Conservation (phyloP, 2,113 vertebrate species). For the Sebastes schlegelii region DNA sequence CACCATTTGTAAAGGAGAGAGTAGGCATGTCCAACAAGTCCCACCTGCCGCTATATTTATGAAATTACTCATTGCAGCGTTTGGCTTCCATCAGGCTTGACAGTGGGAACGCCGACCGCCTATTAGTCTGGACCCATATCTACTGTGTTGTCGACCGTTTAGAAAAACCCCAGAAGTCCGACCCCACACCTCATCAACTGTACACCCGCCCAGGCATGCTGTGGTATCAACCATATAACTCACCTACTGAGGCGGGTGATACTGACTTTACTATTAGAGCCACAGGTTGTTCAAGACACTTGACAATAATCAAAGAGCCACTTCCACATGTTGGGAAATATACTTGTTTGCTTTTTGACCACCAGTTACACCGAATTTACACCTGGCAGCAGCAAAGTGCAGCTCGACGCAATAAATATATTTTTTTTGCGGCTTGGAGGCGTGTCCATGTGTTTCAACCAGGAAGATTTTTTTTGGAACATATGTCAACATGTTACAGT, state of each 20-base stretch:
- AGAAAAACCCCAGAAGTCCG: slow-evolving; percentile 46
- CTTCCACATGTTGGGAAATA: background rate
- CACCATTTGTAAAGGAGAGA: slow-evolving; percentile 78
- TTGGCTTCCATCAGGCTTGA: slow-evolving; percentile 77
- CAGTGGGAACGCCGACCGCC: slow-evolving; percentile 51
- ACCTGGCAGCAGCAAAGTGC: too few relatives aligned
- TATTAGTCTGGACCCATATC: slow-evolving; percentile 51
- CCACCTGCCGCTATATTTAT: slow-evolving; percentile 81
- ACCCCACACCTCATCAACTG: background rate
- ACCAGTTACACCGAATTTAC: too few relatives aligned
- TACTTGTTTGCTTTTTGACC: background rate
- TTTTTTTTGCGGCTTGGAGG: too few relatives aligned
- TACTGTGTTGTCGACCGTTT: slow-evolving; percentile 44
- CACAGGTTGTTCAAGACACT: slow-evolving; percentile 1
- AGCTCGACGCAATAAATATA: too few relatives aligned
- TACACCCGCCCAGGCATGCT: slow-evolving; percentile 20
- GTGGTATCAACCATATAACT: slow-evolving; percentile 50
- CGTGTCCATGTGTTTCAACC: too few relatives aligned
- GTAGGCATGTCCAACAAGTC: slow-evolving; percentile 81
- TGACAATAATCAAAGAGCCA: background rate
- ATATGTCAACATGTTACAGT: too few relatives aligned
- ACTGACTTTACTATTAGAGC: slow-evolving; percentile 4
- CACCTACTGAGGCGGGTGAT: background rate
- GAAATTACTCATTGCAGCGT: slow-evolving; percentile 73
- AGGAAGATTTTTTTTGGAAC: too few relatives aligned